Evolutionary conservation across 1,140 invertebrate genomes (phyloP).

Genomic region (Centruroides sculpturatus): DNA sequence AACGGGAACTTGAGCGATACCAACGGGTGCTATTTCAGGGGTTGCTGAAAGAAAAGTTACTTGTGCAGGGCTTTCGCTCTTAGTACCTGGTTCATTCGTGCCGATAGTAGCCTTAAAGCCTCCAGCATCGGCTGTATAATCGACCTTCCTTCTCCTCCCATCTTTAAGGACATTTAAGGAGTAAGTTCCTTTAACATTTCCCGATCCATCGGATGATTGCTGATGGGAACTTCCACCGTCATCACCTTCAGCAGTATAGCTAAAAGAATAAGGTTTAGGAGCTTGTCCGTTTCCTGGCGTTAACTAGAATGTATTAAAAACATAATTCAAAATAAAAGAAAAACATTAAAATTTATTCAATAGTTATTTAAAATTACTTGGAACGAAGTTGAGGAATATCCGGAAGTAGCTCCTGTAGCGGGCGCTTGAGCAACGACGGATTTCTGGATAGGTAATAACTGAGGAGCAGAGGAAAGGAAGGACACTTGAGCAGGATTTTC

Average conservation of each 20-base stretch:
- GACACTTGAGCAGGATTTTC: slow-evolving; percentile 10
- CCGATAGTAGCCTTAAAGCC: no score
- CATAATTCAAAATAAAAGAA: no score
- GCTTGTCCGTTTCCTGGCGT: not conserved
- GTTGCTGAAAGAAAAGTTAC: no score
- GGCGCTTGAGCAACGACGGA: not conserved
- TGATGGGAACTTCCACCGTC: slow-evolving; percentile 1
- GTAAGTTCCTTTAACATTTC: slow-evolving; percentile 18
- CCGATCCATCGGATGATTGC: slow-evolving; percentile 10
- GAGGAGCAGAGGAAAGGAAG: slow-evolving; percentile 2
- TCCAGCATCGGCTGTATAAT: no score
- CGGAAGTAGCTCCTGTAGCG: not conserved
- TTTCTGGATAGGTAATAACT: not conserved
- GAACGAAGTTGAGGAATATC: not conserved
- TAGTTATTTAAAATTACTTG: no score
- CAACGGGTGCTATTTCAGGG: slow-evolving; percentile 10
- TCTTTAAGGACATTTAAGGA: slow-evolving; percentile 13
- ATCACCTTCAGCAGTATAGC: slow-evolving; percentile 18
- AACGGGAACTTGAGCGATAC: no score
- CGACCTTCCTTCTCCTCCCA: no score
- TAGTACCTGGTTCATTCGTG: no score
- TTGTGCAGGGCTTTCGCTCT: no score
- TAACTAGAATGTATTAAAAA: no score
- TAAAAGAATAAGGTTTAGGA: slow-evolving; percentile 17
- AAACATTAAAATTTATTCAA: no score